Conservation (phyloP, 1,140 invertebrate genomes). For the Heliconius eleuchia region DNA sequence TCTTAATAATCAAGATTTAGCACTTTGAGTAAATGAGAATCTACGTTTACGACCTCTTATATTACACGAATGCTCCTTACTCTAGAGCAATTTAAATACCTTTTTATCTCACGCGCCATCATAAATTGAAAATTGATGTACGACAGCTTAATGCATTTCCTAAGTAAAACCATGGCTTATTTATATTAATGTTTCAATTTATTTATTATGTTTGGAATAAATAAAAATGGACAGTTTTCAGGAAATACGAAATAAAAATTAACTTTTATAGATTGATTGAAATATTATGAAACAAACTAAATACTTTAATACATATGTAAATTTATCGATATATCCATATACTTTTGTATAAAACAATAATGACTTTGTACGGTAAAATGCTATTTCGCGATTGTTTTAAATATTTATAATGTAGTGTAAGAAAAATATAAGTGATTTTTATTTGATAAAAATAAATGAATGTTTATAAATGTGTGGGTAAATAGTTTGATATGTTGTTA, state of each 20-base stretch:
- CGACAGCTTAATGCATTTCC: slow-evolving; percentile 44
- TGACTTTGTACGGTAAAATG: background rate
- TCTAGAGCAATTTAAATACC: slow-evolving; percentile 50
- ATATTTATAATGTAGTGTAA: too few relatives aligned
- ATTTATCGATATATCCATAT: too few relatives aligned
- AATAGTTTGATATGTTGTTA: background rate
- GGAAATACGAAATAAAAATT: background rate
- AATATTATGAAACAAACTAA: background rate
- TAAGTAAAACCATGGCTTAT: slow-evolving; percentile 42
- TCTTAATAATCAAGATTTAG: slow-evolving; percentile 57
- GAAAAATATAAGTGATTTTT: background rate
- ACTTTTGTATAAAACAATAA: too few relatives aligned
- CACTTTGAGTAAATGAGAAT: slow-evolving; percentile 42
- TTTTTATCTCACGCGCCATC: slow-evolving; percentile 46
- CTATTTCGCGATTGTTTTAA: too few relatives aligned
- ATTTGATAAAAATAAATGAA: background rate
- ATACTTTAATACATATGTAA: too few relatives aligned
- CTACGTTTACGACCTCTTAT: slow-evolving; percentile 53
- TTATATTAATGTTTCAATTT: slow-evolving; percentile 34
- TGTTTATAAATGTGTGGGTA: too few relatives aligned
- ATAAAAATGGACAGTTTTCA: background rate
- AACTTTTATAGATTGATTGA: background rate
- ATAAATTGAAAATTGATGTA: slow-evolving; percentile 59
- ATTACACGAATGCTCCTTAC: slow-evolving; percentile 43
- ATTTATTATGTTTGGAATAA: slow-evolving; percentile 2